Evolutionary conservation across 2,888 invertebrate species (phyloP).

Genomic region (Raillietiella orientalis): DNA sequence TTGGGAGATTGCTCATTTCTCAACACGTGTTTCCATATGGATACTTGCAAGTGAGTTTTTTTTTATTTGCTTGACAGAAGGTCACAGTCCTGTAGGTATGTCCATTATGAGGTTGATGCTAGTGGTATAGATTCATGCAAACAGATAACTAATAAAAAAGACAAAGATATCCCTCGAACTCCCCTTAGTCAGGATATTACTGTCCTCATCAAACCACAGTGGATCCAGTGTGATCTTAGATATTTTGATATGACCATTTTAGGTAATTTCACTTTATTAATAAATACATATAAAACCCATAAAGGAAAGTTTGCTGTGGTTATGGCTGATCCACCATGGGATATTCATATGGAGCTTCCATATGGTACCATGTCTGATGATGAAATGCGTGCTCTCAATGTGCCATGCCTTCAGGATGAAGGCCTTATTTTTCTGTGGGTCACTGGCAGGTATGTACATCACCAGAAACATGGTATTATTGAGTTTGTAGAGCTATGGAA

Average conservation of each 20-base stretch:
- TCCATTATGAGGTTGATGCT: conserved; percentile 85
- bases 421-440: conserved; percentile 94
- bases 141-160: background rate
- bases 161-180: background rate
- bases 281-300: too few species aligned
- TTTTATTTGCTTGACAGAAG: conserved; percentile 1
- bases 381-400: conserved; percentile 82
- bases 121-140: conserved; percentile 8
- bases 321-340: conserved; percentile 98
- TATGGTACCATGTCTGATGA: conserved; percentile 97
- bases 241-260: conserved; percentile 64
- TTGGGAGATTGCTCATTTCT: conserved; percentile 89
- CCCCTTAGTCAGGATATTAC: background rate
- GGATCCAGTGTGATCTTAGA: conserved; percentile 87
- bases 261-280: conserved; percentile 16
- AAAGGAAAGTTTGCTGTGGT: conserved; percentile 93
- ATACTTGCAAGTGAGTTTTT: conserved; percentile 48
- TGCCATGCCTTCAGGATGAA: conserved; percentile 76
- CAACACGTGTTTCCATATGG: conserved; percentile 97
- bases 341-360: conserved; percentile 94
- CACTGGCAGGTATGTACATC: conserved; percentile 32
- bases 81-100: conserved; percentile 26
- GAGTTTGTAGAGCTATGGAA: conserved; percentile 53
- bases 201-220: conserved; percentile 48
- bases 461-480: background rate